phyloP scores from a whole-genome alignment of 1,140 invertebrate species.

The Platyscapa corneri region DNA sequence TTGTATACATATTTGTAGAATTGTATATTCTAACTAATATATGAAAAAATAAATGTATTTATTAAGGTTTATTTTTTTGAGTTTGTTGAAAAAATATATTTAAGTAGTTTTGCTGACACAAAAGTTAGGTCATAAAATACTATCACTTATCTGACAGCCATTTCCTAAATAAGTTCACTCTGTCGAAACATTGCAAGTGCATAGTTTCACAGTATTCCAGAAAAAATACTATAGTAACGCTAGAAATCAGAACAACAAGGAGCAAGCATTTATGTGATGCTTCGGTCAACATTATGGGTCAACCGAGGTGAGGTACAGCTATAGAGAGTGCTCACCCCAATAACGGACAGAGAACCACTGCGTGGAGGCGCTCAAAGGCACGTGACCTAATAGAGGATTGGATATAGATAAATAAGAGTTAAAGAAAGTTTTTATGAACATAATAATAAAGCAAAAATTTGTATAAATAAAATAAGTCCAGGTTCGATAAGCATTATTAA shows the following conservation, averaged over 20 bases:
- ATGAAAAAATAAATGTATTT: too few species aligned
- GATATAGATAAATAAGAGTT: background rate
- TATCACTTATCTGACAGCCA: too few species aligned
- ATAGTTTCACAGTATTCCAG: background rate
- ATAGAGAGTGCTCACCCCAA: background rate
- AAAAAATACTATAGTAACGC: background rate
- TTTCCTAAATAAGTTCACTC: background rate
- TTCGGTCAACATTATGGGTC: slow-evolving; percentile 14
- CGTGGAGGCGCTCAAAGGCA: background rate
- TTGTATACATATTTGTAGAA: too few species aligned
- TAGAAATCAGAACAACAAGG: background rate
- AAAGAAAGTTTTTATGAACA: background rate
- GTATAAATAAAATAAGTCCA: background rate
- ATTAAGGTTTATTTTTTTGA: too few species aligned
- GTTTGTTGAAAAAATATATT: too few species aligned
- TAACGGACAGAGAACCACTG: background rate
- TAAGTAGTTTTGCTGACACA: too few species aligned
- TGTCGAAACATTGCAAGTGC: background rate
- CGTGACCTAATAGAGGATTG: background rate
- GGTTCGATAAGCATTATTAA: background rate
- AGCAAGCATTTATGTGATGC: background rate
- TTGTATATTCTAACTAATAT: too few species aligned
- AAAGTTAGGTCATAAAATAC: too few species aligned
- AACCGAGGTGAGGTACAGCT: background rate
- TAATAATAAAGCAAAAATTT: background rate